Percentiles rank a stretch among this genome's conserved stretches.
phyloP scores from a whole-genome alignment of 1,140 invertebrate genomes.

The Chironomus tepperi region DNA sequence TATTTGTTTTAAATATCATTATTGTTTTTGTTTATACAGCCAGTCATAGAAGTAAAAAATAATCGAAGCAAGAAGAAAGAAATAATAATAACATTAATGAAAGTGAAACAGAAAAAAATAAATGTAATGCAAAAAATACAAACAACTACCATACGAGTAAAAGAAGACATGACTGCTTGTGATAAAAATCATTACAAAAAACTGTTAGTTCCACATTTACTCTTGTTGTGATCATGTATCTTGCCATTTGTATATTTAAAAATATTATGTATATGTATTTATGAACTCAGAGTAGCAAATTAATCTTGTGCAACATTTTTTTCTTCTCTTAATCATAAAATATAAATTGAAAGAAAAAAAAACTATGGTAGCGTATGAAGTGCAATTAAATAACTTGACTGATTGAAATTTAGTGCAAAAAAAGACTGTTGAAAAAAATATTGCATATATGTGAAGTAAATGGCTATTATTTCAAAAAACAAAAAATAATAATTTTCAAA shows the following conservation, averaged over 20 bases:
- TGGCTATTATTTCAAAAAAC: too few species aligned
- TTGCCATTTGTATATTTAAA: background rate
- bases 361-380: background rate
- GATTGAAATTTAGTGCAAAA: background rate
- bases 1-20: too few species aligned
- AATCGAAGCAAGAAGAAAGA: too few species aligned
- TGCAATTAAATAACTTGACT: background rate
- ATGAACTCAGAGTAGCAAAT: background rate
- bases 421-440: background rate
- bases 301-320: background rate
- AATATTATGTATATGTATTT: background rate
- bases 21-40: too few species aligned
- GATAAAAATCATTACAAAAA: background rate
- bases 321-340: background rate
- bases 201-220: constrained; percentile 12
- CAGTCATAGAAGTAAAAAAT: too few species aligned
- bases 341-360: background rate
- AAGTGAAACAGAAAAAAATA: constrained; percentile 13
- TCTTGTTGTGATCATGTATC: constrained; percentile 7
- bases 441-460: too few species aligned
- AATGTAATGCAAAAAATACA: background rate
- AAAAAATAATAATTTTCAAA: too few species aligned
- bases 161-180: too few species aligned
- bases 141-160: too few species aligned
- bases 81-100: background rate